Conservation (phyloP, 2,888 invertebrate species). For the Idaea aversata region DNA sequence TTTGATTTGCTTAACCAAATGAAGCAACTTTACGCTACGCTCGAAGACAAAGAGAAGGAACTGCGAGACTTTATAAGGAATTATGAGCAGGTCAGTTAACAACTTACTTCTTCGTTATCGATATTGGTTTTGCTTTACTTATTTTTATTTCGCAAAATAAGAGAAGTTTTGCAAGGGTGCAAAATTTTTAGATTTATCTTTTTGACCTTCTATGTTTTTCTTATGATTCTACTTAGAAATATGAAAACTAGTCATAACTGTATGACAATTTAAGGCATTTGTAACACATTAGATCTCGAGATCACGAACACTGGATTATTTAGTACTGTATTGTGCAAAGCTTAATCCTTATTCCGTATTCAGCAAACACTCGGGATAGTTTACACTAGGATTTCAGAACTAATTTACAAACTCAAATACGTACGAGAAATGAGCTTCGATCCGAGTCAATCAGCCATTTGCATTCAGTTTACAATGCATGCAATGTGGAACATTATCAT, state of each 20-base stretch:
- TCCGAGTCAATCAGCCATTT: slow-evolving; percentile 11
- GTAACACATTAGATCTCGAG: slow-evolving; percentile 10
- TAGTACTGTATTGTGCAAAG: slow-evolving; percentile 10
- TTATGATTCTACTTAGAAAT: neutral
- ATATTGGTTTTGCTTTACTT: neutral
- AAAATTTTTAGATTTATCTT: too few species aligned
- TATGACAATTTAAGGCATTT: neutral
- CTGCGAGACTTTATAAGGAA: slow-evolving; percentile 95
- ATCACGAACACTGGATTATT: slow-evolving; percentile 17
- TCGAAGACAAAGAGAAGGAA: slow-evolving; percentile 97
- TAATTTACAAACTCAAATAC: slow-evolving; percentile 14
- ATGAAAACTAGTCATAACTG: neutral
- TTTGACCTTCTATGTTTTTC: neutral
- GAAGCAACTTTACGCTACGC: slow-evolving; percentile 95
- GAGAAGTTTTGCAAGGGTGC: neutral
- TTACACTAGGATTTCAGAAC: slow-evolving; percentile 11
- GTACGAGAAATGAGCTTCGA: slow-evolving; percentile 12
- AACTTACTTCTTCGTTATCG: neutral
- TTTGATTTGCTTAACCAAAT: slow-evolving; percentile 95
- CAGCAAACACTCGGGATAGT: slow-evolving; percentile 11
- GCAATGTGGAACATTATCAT: slow-evolving; percentile 4
- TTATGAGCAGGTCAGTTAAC: slow-evolving; percentile 88
- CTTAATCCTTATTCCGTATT: slow-evolving; percentile 16
- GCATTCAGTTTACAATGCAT: slow-evolving; percentile 9
- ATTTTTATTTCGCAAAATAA: neutral